These are phyloP conservation scores for Vireo griseus DNA, from an alignment of 2,797 vertebrate species.

Conservation along the genomic window DNA sequence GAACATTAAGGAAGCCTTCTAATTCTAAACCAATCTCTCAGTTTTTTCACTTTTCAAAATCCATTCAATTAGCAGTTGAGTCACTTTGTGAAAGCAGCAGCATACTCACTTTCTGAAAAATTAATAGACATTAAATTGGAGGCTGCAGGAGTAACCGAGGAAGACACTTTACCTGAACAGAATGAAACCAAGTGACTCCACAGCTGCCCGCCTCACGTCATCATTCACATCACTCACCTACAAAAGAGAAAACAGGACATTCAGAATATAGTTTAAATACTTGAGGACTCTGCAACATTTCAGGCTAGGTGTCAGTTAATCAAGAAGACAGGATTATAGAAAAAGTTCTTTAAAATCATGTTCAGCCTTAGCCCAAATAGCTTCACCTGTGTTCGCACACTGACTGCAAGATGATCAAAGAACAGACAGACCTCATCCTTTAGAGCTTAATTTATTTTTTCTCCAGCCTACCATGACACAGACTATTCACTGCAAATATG, in stretches of 20 bases:
- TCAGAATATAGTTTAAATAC: not conserved
- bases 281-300: not conserved
- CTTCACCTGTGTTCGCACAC: not conserved
- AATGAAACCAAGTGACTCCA: conserved; percentile 98
- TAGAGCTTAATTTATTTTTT: not conserved
- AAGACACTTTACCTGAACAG: conserved; percentile 89
- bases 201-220: conserved; percentile 95
- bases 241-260: not conserved
- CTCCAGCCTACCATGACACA: not conserved
- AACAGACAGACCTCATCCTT: not conserved
- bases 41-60: not conserved
- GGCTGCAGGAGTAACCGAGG: not conserved
- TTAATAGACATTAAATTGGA: not conserved
- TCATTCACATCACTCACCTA: conserved; percentile 98
- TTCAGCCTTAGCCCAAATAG: not conserved
- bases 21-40: not conserved
- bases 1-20: not conserved
- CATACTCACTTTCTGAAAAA: not conserved
- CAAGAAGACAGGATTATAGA: not conserved
- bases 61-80: not conserved
- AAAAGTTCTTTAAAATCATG: not conserved
- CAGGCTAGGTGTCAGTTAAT: not conserved
- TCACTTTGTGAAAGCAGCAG: not conserved
- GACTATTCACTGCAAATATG: not conserved
- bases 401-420: not conserved